Evolutionary conservation across 2,113 vertebrate species (phyloP), one percentile per base, ranked within the genome.

Genomic region (Cyanistes caeruleus): DNA sequence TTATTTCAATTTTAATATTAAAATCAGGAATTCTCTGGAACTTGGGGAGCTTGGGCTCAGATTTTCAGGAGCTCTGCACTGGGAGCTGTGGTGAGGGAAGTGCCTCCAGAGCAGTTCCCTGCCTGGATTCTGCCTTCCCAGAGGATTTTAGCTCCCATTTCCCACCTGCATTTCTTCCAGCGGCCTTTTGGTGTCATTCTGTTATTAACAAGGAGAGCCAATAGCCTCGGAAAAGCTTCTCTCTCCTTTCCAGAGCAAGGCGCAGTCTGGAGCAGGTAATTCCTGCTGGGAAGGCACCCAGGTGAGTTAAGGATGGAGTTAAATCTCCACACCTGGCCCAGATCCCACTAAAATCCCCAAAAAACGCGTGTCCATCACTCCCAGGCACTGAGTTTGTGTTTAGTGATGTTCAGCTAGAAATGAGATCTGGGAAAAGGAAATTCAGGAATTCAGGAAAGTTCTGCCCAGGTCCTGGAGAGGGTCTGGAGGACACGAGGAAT

Each of bases 121-220:
- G 24, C 1, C 43, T 22, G 52, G 10, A 9, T 63, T 19, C 28
- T 28, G 30, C 41, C 15, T 74, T 88, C 65, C 86, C 60, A 3
- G 35, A 62, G n/a, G 31, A 77, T 51, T 4, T 39, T 1, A 14
- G 30, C 24, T 23, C 41, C 9, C 17, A 11, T 51, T 64, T 41
- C 53, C 49, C 53, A 67, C 87, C 93, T 98, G 98, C 97, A 98
- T 94, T 98, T 98, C 97, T 97, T 84, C 88, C 74, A 44, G 88
- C 70, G 93, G 97, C 98, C 98, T 98, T 98, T 97, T 97, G 98
- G 97, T 97, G 97, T 98, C 98, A 95, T 98, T 97, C 97, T 98
- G 81, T 93, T 96, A 97, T 97, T 98, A 97, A 96, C 89, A 87
- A 96, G 96, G 67, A 94, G 78, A 95, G 53, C 4, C 1, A 30